Percentiles rank a stretch among this genome's conserved stretches.
Conservation (phyloP, 92 coral and sea anemone species). For the Nematostella vectensis region DNA sequence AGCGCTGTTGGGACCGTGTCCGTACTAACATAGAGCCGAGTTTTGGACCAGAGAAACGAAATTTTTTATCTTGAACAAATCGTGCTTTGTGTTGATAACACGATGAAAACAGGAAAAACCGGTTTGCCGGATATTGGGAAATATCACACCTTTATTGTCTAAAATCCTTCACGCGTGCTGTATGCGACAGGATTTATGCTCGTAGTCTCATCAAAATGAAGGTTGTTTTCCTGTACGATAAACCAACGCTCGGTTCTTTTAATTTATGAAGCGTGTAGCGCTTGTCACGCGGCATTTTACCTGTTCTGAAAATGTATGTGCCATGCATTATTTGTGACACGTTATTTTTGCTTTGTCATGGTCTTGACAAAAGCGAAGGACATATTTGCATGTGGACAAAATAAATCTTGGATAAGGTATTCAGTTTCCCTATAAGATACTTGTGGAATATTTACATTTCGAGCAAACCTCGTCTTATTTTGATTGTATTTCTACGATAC, state of each 20-base stretch:
- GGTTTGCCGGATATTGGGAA: constrained; percentile 31
- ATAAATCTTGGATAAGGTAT: neutral
- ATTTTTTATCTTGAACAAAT: neutral
- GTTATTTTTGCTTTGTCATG: neutral
- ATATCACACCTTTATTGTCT: constrained; percentile 3
- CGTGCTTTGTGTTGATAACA: constrained; percentile 1
- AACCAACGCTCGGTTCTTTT: neutral
- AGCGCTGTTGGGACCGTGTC: too few species aligned
- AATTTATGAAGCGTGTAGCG: too few species aligned
- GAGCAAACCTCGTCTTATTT: too few species aligned
- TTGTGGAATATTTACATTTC: too few species aligned
- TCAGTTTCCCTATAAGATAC: too few species aligned
- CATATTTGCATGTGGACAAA: constrained; percentile 1
- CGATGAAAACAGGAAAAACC: constrained; percentile 28
- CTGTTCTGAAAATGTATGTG: too few species aligned
- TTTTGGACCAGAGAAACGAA: neutral
- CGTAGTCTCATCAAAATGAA: too few species aligned
- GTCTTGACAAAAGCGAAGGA: neutral
- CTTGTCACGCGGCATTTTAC: too few species aligned
- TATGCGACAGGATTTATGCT: too few species aligned
- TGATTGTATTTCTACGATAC: too few species aligned
- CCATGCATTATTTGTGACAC: neutral
- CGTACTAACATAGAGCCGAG: too few species aligned
- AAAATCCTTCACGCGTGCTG: too few species aligned
- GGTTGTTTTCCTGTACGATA: constrained; percentile 1